phyloP scores from a whole-genome alignment of 2,888 invertebrate species.

The Cantharis lateralis region DNA sequence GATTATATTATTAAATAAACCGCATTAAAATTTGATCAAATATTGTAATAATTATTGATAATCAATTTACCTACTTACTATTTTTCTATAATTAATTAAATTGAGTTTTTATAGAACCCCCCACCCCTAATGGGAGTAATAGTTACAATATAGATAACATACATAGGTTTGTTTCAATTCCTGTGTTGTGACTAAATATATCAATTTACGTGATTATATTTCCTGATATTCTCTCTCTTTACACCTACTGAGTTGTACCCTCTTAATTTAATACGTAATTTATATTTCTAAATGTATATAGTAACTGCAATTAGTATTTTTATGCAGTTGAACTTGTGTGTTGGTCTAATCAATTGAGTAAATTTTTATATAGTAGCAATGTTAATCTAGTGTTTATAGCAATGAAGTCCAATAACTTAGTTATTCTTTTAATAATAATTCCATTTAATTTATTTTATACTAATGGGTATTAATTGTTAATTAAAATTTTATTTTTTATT shows the following conservation, averaged over 20 bases:
- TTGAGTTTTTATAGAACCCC: neutral
- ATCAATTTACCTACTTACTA: no score
- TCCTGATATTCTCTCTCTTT: constrained; percentile 15
- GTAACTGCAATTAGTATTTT: constrained; percentile 1
- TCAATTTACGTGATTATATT: constrained; percentile 18
- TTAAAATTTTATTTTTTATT: neutral
- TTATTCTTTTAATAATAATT: neutral
- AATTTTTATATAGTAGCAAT: neutral
- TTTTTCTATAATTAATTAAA: neutral
- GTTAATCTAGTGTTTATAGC: neutral
- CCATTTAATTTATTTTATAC: neutral
- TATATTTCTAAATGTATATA: no score
- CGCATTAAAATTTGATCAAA: neutral
- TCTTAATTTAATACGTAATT: constrained; percentile 6
- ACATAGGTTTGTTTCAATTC: neutral
- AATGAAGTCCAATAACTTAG: neutral
- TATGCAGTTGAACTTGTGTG: constrained; percentile 1
- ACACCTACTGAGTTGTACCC: constrained; percentile 4
- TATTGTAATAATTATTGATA: neutral
- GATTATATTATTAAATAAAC: neutral
- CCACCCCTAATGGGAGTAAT: neutral
- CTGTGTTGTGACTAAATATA: neutral
- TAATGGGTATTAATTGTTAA: constrained; percentile 6
- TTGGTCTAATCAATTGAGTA: neutral
- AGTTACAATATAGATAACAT: neutral